phyloP scores from a whole-genome alignment of 2,797 vertebrate genomes.

The Sebastolobus altivelis region DNA sequence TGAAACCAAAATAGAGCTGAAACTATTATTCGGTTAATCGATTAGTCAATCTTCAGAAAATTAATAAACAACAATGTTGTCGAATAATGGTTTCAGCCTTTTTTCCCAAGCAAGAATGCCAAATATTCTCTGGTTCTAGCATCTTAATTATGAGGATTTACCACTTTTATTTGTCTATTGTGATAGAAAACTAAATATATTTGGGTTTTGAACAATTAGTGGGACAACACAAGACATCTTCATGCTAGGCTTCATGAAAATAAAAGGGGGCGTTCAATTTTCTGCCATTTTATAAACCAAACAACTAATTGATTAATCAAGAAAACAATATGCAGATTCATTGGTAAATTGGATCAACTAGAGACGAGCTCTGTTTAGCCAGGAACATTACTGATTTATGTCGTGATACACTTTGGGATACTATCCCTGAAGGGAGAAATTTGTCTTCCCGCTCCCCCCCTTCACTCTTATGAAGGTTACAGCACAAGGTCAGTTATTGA shows the following conservation, averaged over 20 bases:
- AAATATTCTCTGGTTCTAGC: neutral
- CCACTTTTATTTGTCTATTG: neutral
- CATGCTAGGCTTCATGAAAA: neutral
- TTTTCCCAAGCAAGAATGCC: neutral
- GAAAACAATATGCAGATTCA: neutral
- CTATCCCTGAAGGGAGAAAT: constrained; percentile 37
- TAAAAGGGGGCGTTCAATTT: neutral
- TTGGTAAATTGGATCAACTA: no score
- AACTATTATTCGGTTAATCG: neutral
- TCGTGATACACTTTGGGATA: constrained; percentile 28
- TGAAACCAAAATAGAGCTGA: neutral
- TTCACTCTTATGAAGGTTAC: constrained; percentile 40
- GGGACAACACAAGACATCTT: neutral
- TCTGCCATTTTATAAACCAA: neutral
- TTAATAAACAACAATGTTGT: neutral
- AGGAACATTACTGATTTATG: constrained; percentile 24
- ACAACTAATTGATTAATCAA: no score
- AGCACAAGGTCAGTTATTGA: constrained; percentile 52
- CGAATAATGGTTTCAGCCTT: neutral
- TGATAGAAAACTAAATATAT: neutral
- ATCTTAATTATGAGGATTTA: neutral
- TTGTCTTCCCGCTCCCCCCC: constrained; percentile 30
- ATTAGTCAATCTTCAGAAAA: neutral
- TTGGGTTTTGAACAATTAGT: neutral
- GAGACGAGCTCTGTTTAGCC: neutral